Evolutionary conservation across 2,797 vertebrate species (phyloP), one percentile per base, ranked within the genome.

Genomic region (Microcaecilia unicolor): DNA sequence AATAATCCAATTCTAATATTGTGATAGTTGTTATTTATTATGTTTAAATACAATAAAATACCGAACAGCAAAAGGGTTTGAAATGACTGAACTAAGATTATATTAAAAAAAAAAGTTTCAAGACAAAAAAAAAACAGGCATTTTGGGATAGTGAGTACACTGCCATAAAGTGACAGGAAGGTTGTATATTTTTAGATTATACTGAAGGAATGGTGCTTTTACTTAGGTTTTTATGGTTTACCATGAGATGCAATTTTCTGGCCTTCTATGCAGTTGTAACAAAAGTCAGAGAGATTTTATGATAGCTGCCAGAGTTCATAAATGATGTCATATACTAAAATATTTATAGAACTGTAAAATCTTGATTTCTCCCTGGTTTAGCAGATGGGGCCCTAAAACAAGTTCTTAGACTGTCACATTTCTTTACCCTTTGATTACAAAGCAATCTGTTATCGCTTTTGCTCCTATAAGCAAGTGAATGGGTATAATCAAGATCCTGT

Each of bases 261-360:
- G 72, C 71, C 79, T 83, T 80, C 83, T 85, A 84, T 85, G 82
- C 79, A 80, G 81, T 82, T 84, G 81, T 83, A 83, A 85, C 81
- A 85, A 84, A 83, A 84, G 81, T 86, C 82, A 85, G 74, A 74
- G 78, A 81, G 78, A 61, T 84, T 86, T 86, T 86, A 86, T 79
- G 82, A 84, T 80, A 81, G 77, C 82, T 86, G 84, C 80, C 84
- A 86, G 74, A 84, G 82, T 83, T 81, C 79, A 83, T 86, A 86
- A 86, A 83, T 86, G 80, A 85, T 86, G 80, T 81, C 80, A 79
- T 81, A 83, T 70, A 85, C 82, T 86, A 81, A 86, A 84, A 86
- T 86, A 86, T 86, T 86, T 85, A 86, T 86, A 81, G 81, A 83
- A 86, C 84, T 83, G 82, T 86, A 86, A 86, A 85, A 81, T 79